Percentiles rank a stretch among this genome's conserved stretches.
Conservation (phyloP, 2,797 vertebrate genomes). For the Mormyrops boulengeri region DNA sequence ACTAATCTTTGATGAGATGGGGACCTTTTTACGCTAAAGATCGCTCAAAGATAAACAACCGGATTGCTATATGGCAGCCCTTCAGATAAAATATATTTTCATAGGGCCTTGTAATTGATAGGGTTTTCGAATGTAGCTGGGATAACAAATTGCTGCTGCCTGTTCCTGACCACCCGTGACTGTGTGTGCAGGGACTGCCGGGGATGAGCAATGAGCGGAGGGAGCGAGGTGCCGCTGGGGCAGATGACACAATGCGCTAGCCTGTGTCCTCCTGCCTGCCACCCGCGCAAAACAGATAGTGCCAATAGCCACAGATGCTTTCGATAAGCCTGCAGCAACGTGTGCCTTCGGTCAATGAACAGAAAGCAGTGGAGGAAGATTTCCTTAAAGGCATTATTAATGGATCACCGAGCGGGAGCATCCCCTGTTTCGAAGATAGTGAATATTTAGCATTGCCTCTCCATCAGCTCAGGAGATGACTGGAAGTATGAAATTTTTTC, state of each 20-base stretch:
- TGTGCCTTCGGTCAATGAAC: conserved; percentile 14
- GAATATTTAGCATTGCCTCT: neutral
- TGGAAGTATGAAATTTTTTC: neutral
- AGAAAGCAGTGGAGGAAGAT: neutral
- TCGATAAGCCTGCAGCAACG: conserved; percentile 17
- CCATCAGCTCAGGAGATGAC: neutral
- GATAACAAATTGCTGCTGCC: neutral
- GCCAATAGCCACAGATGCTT: neutral
- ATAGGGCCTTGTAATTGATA: conserved; percentile 6
- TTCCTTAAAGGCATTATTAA: conserved; percentile 23
- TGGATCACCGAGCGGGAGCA: neutral
- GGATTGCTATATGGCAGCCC: neutral
- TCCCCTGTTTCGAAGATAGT: neutral
- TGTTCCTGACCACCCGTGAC: neutral
- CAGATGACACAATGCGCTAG: neutral
- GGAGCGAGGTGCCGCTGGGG: neutral
- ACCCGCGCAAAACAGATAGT: neutral
- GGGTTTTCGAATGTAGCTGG: neutral
- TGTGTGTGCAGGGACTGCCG: neutral
- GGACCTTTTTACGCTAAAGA: neutral
- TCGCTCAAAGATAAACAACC: neutral
- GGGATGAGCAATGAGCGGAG: neutral
- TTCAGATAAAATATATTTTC: conserved; percentile 2
- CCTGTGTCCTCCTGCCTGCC: conserved; percentile 4
- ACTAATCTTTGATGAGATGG: neutral